A percentile compares a stretch with the other conserved stretches of the same genome.
phyloP scores from a whole-genome alignment of 2,113 vertebrate species.

The Melozone crissalis region DNA sequence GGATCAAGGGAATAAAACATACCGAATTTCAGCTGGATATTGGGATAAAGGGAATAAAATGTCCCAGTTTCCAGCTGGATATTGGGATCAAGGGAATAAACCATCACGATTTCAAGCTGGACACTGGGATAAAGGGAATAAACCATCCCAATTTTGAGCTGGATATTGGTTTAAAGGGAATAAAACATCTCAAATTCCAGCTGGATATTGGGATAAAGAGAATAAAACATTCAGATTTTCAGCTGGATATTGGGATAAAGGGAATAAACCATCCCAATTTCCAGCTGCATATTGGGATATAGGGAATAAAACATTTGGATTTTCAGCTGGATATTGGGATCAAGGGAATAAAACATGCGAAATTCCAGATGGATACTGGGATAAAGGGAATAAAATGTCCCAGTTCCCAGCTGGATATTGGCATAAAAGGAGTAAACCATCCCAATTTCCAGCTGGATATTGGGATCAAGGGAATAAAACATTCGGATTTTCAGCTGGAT shows the following conservation, averaged over 20 bases:
- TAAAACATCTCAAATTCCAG: rapidly evolving
- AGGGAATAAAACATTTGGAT: no score
- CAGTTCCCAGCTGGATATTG: no score
- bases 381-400: no score
- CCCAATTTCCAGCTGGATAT: rapidly evolving
- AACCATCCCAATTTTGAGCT: no score
- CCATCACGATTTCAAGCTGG: rapidly evolving
- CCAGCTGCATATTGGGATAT: no score
- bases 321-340: no score
- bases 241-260: background rate
- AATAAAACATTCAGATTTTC: background rate
- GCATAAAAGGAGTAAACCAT: no score
- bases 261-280: rapidly evolving
- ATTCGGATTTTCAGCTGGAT: rapidly evolving
- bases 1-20: background rate
- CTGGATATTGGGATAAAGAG: background rate
- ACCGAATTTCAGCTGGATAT: no score
- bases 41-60: background rate
- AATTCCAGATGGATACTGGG: no score
- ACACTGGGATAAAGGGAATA: background rate
- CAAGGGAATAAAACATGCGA: background rate
- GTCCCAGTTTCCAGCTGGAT: no score
- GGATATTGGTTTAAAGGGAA: background rate
- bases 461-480: background rate
- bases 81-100: background rate